Percentiles rank a stretch among this genome's conserved stretches.
These are phyloP conservation scores for Epinephelus coioides DNA, from an alignment of 2,797 vertebrate species.

Conservation along the genomic window DNA sequence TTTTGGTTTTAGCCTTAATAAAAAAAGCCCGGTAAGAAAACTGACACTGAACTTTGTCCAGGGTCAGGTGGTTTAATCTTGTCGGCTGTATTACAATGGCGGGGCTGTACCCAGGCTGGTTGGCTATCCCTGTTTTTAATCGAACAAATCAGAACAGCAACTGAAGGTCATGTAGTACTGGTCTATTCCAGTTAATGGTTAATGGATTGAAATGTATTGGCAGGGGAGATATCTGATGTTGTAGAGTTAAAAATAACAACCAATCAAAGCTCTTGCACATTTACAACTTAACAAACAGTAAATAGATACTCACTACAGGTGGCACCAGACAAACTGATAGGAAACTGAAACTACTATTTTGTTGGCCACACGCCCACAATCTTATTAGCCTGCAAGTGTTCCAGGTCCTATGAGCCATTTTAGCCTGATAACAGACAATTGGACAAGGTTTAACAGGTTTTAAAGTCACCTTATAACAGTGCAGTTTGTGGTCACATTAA, in stretches of 20 bases:
- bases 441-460: background rate
- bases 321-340: background rate
- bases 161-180: background rate
- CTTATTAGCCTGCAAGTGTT: background rate
- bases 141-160: background rate
- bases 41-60: slow-evolving; percentile 22
- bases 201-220: background rate
- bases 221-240: background rate
- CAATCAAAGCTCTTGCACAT: background rate
- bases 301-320: background rate
- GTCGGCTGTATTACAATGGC: background rate
- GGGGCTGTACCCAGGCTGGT: background rate
- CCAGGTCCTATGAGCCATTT: background rate
- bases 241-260: slow-evolving; percentile 3
- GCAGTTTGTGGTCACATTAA: slow-evolving; percentile 16
- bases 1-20: background rate
- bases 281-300: background rate
- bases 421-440: background rate
- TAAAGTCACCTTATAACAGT: background rate
- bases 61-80: background rate
- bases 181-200: background rate
- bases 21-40: background rate
- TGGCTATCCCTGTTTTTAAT: background rate
- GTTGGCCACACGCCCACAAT: background rate
- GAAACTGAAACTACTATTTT: background rate